Evolutionary conservation across 2,113 vertebrate genomes (phyloP).

Genomic region (Ceyx melanurus): DNA sequence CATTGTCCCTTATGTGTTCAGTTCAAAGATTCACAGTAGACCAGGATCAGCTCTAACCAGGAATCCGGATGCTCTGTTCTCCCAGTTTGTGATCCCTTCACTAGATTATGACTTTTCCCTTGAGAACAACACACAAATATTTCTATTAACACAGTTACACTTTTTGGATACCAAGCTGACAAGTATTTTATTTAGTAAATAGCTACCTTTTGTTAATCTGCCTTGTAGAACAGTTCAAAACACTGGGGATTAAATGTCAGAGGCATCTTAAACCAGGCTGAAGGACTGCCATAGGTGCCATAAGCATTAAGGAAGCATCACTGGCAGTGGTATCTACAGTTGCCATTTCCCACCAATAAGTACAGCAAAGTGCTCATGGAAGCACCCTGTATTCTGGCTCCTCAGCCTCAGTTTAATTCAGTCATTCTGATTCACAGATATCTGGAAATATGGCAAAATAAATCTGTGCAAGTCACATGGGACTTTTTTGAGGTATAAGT

Average conservation of each 20-base stretch:
- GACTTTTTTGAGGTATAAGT: not conserved
- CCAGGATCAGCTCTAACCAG: not conserved
- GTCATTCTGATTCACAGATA: not conserved
- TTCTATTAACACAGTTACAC: rapidly evolving
- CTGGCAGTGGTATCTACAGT: not conserved
- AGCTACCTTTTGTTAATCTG: not conserved
- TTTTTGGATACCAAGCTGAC: not conserved
- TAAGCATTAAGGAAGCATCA: not conserved
- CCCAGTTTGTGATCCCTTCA: not conserved
- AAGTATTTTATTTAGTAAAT: not conserved
- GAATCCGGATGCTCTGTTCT: not conserved
- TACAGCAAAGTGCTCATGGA: not conserved
- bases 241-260: not conserved
- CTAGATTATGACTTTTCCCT: not conserved
- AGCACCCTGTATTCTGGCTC: not conserved
- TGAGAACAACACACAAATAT: not conserved
- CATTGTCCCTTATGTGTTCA: not conserved
- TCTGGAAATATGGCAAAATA: not conserved
- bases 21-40: not conserved
- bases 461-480: not conserved
- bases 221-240: not conserved
- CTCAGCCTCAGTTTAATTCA: not conserved
- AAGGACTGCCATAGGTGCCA: not conserved
- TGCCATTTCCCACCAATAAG: not conserved
- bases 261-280: not conserved